phyloP scores from a whole-genome alignment of 1,140 invertebrate genomes.

The Dreissena rostriformis region DNA sequence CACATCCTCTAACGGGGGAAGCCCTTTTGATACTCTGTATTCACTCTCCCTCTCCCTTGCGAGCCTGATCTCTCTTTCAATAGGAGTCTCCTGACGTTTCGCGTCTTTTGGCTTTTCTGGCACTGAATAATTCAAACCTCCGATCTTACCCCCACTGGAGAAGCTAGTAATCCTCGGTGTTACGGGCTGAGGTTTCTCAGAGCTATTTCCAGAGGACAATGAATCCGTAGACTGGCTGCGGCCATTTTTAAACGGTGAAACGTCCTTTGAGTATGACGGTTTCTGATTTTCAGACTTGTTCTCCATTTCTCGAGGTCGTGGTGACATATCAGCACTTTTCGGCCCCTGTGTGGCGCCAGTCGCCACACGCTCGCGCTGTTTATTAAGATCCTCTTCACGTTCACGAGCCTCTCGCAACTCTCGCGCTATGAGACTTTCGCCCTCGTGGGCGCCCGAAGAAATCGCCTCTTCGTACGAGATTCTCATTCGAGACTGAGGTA shows the following conservation, averaged over 20 bases:
- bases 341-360: conserved; percentile 5
- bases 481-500: neutral
- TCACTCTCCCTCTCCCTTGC: conserved; percentile 84
- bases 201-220: conserved; percentile 62
- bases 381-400: conserved; percentile 81
- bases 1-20: conserved; percentile 65
- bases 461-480: conserved; percentile 73
- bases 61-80: conserved; percentile 84
- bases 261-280: conserved; percentile 62
- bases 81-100: conserved; percentile 82
- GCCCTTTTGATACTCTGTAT: conserved; percentile 76
- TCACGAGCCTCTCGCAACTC: conserved; percentile 82
- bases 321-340: neutral
- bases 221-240: conserved; percentile 61
- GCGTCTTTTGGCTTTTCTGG: conserved; percentile 49
- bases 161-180: conserved; percentile 66
- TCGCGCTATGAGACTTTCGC: conserved; percentile 81
- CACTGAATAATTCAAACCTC: conserved; percentile 18
- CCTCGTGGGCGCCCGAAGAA: conserved; percentile 63
- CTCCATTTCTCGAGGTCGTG: conserved; percentile 15
- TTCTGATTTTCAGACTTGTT: conserved; percentile 7
- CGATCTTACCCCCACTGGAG: conserved; percentile 24
- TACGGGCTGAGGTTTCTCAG: conserved; percentile 66
- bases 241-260: conserved; percentile 59
- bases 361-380: conserved; percentile 60